phyloP scores from a whole-genome alignment of 1,140 invertebrate genomes.

The Pantala flavescens region DNA sequence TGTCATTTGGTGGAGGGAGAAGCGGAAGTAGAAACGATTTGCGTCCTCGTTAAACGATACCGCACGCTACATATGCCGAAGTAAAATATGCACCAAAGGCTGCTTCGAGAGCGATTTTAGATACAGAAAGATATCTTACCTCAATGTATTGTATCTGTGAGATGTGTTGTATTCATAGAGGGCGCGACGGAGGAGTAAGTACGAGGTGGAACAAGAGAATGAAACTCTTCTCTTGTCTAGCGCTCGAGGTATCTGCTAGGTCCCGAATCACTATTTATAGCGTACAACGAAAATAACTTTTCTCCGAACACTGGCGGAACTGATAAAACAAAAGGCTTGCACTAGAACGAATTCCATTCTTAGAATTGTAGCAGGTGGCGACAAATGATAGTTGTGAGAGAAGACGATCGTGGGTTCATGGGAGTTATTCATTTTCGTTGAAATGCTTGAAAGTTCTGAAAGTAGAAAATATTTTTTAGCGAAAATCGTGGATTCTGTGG shows the following conservation, averaged over 20 bases:
- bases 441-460: too few relatives aligned
- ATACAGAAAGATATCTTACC: too few relatives aligned
- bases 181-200: neutral
- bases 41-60: neutral
- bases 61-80: neutral
- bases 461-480: too few relatives aligned
- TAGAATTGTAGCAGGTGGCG: too few relatives aligned
- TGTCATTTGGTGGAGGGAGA: neutral
- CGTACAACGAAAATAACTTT: neutral
- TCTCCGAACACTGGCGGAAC: neutral
- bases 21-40: neutral
- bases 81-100: neutral
- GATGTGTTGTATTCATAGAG: neutral
- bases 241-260: neutral
- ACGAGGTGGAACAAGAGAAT: neutral
- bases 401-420: too few relatives aligned
- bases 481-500: too few relatives aligned
- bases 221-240: neutral
- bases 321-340: neutral
- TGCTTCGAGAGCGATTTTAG: neutral
- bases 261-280: conserved; percentile 1
- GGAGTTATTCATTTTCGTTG: too few relatives aligned
- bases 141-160: too few relatives aligned
- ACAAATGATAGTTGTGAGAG: too few relatives aligned
- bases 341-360: too few relatives aligned